phyloP scores from a whole-genome alignment of 92 coral and sea anemone genomes.

The Heteractis magnifica region DNA sequence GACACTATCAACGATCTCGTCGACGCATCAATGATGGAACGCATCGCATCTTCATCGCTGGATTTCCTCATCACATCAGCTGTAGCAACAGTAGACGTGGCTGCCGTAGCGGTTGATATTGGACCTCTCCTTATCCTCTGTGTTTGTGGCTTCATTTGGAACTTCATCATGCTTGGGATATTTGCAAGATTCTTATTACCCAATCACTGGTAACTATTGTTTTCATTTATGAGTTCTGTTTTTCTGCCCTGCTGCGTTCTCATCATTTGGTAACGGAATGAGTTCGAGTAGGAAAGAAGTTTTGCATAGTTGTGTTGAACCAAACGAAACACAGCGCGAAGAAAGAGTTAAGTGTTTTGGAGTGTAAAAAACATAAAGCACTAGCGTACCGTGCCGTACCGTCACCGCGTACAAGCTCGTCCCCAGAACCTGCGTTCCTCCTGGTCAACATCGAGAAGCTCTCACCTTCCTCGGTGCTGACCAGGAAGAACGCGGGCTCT shows the following conservation, averaged over 20 bases:
- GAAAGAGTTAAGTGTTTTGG: no score
- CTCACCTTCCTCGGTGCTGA: no score
- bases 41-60: slow-evolving; percentile 71
- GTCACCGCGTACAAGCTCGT: no score
- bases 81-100: slow-evolving; percentile 67
- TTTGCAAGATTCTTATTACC: slow-evolving; percentile 67
- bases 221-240: background rate
- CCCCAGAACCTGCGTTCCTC: no score
- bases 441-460: no score
- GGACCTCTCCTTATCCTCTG: slow-evolving; percentile 75
- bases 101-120: slow-evolving; percentile 73
- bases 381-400: no score
- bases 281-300: no score
- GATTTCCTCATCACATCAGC: slow-evolving; percentile 83
- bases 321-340: no score
- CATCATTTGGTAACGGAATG: no score
- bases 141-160: slow-evolving; percentile 71
- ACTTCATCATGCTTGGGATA: slow-evolving; percentile 67
- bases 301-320: no score
- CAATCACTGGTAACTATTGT: slow-evolving; percentile 60
- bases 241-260: background rate
- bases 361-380: no score
- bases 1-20: slow-evolving; percentile 62
- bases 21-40: slow-evolving; percentile 81
- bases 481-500: no score